phyloP scores from a whole-genome alignment of 2,797 vertebrate species.

The Falco biarmicus region DNA sequence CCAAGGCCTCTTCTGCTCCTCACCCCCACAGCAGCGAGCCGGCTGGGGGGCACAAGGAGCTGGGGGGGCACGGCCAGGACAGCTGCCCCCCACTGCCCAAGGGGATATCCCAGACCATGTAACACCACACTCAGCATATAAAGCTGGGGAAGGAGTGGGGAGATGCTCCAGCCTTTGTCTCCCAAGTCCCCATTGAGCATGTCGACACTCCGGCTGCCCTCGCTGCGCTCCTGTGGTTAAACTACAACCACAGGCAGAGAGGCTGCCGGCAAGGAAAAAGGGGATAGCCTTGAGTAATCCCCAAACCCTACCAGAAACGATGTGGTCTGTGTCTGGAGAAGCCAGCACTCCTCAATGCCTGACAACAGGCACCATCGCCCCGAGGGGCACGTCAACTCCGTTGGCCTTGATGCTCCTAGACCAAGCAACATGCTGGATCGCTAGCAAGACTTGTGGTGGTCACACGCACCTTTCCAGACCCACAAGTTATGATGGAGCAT shows the following conservation, averaged over 20 bases:
- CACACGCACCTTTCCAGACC: background rate
- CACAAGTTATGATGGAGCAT: background rate
- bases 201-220: background rate
- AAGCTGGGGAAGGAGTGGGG: background rate
- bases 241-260: background rate
- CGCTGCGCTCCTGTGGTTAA: too few species aligned
- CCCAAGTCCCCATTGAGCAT: background rate
- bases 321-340: background rate
- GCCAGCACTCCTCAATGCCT: background rate
- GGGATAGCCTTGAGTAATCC: background rate
- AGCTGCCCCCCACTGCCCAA: too few species aligned
- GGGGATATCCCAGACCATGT: too few species aligned
- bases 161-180: background rate
- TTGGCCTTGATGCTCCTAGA: background rate
- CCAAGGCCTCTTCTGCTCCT: background rate
- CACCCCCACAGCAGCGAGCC: accelerated
- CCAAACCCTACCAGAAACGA: background rate
- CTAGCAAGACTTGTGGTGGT: background rate
- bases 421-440: background rate
- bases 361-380: background rate
- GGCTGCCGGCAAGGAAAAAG: background rate
- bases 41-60: too few species aligned
- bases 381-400: background rate
- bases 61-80: too few species aligned
- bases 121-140: too few species aligned